phyloP scores from a whole-genome alignment of 2,888 invertebrate genomes.

The Galerucella nymphaeae region DNA sequence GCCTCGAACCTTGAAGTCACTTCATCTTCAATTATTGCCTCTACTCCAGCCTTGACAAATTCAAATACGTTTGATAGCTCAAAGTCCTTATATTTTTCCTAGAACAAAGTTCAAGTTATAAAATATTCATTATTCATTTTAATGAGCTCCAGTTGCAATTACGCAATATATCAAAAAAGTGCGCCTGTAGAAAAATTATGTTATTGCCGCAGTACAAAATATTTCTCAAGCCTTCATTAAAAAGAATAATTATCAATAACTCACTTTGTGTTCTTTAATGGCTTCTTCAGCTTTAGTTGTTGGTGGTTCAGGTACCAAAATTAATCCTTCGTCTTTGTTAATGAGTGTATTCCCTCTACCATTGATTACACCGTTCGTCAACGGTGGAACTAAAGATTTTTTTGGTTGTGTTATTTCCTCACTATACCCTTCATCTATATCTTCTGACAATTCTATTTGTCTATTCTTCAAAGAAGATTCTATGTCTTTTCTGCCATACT shows the following conservation, averaged over 20 bases:
- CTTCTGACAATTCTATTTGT: conserved; percentile 66
- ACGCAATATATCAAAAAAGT: no score
- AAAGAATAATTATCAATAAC: conserved; percentile 1
- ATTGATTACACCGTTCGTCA: conserved; percentile 51
- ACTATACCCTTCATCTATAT: conserved; percentile 66
- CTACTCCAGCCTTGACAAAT: conserved; percentile 91
- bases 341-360: conserved; percentile 70
- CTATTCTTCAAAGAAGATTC: conserved; percentile 73
- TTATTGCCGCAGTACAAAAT: no score
- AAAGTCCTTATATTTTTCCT: conserved; percentile 73
- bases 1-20: conserved; percentile 98
- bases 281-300: conserved; percentile 51
- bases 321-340: conserved; percentile 79
- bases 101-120: conserved; percentile 49
- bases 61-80: conserved; percentile 87
- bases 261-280: conserved; percentile 36
- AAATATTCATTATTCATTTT: no score
- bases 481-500: conserved; percentile 88
- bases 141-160: no score
- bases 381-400: conserved; percentile 31
- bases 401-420: conserved; percentile 52
- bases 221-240: no score
- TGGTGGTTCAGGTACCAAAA: conserved; percentile 80
- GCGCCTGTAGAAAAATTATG: no score
- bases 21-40: conserved; percentile 98